phyloP scores from a whole-genome alignment of 1,140 invertebrate species.

The Drosophila hydei region DNA sequence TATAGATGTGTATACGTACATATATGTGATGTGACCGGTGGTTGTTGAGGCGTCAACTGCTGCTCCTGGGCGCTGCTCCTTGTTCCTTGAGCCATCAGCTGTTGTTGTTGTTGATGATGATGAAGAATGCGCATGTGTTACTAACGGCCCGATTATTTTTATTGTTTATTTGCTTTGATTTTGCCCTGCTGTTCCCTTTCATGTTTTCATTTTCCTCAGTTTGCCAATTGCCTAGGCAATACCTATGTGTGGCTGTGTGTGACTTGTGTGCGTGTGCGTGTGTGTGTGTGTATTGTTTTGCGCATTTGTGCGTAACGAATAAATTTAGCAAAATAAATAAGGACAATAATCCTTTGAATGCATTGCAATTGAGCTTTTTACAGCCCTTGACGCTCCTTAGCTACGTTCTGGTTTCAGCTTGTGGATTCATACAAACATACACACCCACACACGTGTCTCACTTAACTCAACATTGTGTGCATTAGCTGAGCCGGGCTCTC shows the following conservation, averaged over 20 bases:
- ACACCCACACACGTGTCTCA: constrained; percentile 45
- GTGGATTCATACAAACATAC: constrained; percentile 7
- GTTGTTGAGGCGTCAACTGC: constrained; percentile 39
- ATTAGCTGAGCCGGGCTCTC: constrained; percentile 44
- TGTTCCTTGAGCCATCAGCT: constrained; percentile 6
- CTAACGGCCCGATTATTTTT: constrained; percentile 81
- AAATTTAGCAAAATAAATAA: constrained; percentile 83
- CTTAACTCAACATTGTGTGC: constrained; percentile 66
- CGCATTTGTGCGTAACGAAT: constrained; percentile 81
- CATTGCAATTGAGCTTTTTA: constrained; percentile 82
- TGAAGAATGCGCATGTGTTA: constrained; percentile 79
- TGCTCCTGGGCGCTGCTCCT: constrained; percentile 14
- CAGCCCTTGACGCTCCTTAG: constrained; percentile 63
- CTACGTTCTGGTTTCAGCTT: constrained; percentile 15
- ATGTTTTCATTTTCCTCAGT: constrained; percentile 66
- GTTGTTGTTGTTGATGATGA: constrained; percentile 75
- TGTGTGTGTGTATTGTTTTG: constrained; percentile 53
- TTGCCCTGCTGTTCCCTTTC: constrained; percentile 54
- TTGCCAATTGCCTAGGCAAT: constrained; percentile 16
- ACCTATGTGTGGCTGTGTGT: constrained; percentile 2
- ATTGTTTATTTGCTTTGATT: constrained; percentile 82
- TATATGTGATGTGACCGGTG: constrained; percentile 49
- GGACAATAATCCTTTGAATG: constrained; percentile 82
- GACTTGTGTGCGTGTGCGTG: constrained; percentile 14
- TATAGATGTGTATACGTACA: too few relatives aligned